These are phyloP conservation scores for Myripristis jacobus DNA, from an alignment of 2,797 vertebrate genomes.

Conservation along the genomic window DNA sequence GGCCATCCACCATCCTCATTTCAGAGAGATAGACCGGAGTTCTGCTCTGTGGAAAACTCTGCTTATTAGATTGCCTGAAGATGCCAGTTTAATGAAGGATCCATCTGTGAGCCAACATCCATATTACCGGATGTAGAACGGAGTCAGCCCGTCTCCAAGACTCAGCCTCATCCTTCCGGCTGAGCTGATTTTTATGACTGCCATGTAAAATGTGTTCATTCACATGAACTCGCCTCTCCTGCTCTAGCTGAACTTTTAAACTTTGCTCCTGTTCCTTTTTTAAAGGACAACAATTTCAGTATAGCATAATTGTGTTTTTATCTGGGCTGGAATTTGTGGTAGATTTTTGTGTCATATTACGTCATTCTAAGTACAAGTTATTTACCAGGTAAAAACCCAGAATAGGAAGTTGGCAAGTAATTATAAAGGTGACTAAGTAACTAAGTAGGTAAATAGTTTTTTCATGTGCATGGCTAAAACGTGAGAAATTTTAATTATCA, in stretches of 20 bases:
- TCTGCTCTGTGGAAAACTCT: constrained; percentile 62
- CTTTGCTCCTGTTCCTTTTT: constrained; percentile 20
- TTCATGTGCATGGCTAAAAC: no score
- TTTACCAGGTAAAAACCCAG: not conserved
- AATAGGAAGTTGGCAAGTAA: not conserved
- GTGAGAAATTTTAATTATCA: no score
- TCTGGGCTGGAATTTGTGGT: not conserved
- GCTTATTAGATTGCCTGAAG: constrained; percentile 68
- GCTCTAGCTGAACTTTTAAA: constrained; percentile 49
- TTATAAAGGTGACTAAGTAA: no score
- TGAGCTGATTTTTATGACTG: constrained; percentile 44
- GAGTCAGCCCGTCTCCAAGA: constrained; percentile 25
- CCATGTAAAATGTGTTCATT: constrained; percentile 28
- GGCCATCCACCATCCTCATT: constrained; percentile 53
- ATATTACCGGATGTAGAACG: constrained; percentile 50
- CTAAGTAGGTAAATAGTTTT: no score
- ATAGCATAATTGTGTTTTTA: constrained; percentile 3
- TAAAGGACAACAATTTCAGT: not conserved
- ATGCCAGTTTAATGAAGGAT: constrained; percentile 73
- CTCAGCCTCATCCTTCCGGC: constrained; percentile 36
- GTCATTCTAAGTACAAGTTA: not conserved
- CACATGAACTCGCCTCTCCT: constrained; percentile 32
- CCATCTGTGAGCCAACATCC: constrained; percentile 57
- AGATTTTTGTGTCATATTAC: not conserved
- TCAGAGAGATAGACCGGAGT: constrained; percentile 56